A percentile compares a stretch with the other conserved stretches of the same genome.
These are phyloP conservation scores for Pristionchus fissidentatus DNA, from an alignment of 2,888 invertebrate species.

Conservation along the genomic window DNA sequence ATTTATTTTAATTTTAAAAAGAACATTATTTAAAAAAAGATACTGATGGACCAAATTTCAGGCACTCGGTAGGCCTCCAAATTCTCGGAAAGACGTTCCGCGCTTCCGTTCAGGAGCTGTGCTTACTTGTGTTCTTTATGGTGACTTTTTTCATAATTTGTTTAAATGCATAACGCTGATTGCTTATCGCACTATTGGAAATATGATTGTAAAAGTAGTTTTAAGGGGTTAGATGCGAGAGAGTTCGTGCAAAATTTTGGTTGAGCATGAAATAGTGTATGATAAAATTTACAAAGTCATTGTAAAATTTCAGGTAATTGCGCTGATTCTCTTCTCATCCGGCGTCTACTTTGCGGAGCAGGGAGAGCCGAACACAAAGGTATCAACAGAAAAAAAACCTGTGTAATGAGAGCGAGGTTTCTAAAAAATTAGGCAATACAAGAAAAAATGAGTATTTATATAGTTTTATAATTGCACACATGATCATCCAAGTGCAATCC, in stretches of 20 bases:
- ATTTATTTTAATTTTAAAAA: not conserved
- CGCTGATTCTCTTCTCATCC: constrained; percentile 77
- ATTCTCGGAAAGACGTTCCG: constrained; percentile 79
- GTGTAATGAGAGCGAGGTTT: too few relatives aligned
- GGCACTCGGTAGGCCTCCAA: constrained; percentile 79
- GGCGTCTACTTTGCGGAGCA: constrained; percentile 79
- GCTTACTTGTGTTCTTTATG: constrained; percentile 78
- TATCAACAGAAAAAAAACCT: too few relatives aligned
- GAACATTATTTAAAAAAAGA: not conserved
- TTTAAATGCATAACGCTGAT: not conserved
- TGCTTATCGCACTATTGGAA: not conserved
- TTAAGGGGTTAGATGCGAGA: too few relatives aligned
- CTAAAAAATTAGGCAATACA: too few relatives aligned
- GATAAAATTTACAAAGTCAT: not conserved
- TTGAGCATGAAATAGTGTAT: not conserved
- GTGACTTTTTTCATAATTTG: constrained; percentile 60
- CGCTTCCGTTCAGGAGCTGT: constrained; percentile 78
- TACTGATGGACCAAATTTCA: constrained; percentile 55
- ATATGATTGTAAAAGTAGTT: too few relatives aligned
- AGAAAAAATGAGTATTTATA: too few relatives aligned
- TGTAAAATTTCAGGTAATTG: constrained; percentile 70
- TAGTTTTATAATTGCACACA: too few relatives aligned
- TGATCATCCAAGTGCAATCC: not conserved
- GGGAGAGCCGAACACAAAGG: constrained; percentile 74
- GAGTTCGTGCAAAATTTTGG: not conserved